Evolutionary conservation across 2,888 invertebrate species (phyloP).

Genomic region (Biston stratarius): DNA sequence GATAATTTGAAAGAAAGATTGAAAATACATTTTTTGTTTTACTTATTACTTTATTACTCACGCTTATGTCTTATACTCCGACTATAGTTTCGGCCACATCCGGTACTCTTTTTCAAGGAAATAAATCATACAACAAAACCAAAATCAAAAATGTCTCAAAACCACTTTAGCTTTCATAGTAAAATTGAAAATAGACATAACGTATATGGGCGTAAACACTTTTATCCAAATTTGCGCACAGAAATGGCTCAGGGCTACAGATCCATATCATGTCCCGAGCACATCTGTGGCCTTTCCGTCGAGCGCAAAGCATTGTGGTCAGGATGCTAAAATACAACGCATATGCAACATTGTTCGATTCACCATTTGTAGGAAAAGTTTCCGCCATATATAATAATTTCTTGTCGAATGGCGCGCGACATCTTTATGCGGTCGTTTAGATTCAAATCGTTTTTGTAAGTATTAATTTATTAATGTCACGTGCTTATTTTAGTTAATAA

Average conservation of each 20-base stretch:
- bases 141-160: no score
- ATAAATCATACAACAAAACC: no score
- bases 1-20: no score
- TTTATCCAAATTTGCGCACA: not conserved
- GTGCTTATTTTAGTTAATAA: not conserved
- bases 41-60: no score
- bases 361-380: conserved; percentile 39
- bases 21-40: no score
- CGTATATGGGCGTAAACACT: no score
- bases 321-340: conserved; percentile 37
- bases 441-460: conserved; percentile 32
- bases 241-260: not conserved
- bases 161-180: no score
- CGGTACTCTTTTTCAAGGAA: no score
- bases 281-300: conserved; percentile 24
- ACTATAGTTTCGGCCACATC: no score
- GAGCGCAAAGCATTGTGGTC: conserved; percentile 33
- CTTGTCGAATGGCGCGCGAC: conserved; percentile 39
- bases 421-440: conserved; percentile 45
- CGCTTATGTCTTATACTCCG: no score
- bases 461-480: conserved; percentile 34
- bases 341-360: conserved; percentile 38
- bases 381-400: conserved; percentile 42
- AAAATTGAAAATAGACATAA: not conserved
- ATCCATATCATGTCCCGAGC: conserved; percentile 7